Conservation (phyloP, 1,140 invertebrate species). For the Megathymus violae region DNA sequence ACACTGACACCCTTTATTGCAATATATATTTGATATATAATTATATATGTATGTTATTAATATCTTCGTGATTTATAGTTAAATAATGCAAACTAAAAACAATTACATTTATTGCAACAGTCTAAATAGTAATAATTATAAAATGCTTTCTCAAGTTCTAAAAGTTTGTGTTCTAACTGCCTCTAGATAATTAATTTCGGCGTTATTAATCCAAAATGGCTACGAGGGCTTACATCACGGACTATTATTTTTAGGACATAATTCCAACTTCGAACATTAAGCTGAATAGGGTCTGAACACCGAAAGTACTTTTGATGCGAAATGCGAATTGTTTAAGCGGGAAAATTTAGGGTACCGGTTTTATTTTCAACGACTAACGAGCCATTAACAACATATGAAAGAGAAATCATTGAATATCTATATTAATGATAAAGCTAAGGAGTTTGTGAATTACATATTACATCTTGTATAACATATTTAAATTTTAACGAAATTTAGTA, state of each 20-base stretch:
- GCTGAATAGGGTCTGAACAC: slow-evolving; percentile 12
- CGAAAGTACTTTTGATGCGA: slow-evolving; percentile 3
- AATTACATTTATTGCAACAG: background rate
- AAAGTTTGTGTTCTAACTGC: background rate
- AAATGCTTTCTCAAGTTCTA: slow-evolving; percentile 2
- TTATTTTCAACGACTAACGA: background rate
- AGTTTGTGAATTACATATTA: too few species aligned
- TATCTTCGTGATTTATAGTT: too few species aligned
- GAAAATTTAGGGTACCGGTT: slow-evolving; percentile 2
- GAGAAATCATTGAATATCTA: too few species aligned
- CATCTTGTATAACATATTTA: too few species aligned
- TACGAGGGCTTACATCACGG: background rate
- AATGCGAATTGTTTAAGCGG: background rate
- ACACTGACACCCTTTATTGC: too few species aligned
- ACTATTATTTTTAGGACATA: slow-evolving; percentile 34
- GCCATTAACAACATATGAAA: background rate
- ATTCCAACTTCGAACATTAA: slow-evolving; percentile 29
- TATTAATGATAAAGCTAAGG: too few species aligned
- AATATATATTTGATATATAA: too few species aligned
- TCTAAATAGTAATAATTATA: background rate
- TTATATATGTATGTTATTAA: too few species aligned
- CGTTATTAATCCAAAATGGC: slow-evolving; percentile 12
- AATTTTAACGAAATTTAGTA: too few species aligned
- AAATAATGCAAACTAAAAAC: background rate
- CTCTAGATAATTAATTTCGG: slow-evolving; percentile 5